Evolutionary conservation across 2,888 invertebrate genomes (phyloP).

Genomic region (Ophonus ardosiacus): DNA sequence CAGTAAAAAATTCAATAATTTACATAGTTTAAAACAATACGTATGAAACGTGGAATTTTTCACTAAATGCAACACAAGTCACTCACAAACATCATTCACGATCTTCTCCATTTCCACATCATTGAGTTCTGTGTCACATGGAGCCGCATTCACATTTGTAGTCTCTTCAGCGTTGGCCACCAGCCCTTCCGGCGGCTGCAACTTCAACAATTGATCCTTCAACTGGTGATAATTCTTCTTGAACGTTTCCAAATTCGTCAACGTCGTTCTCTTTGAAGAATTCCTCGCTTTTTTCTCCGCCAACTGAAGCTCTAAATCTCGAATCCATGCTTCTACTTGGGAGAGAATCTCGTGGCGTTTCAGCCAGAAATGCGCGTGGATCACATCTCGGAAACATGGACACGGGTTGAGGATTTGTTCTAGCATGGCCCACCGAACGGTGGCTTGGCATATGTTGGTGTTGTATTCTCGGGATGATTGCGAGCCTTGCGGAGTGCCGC

Average conservation of each 20-base stretch:
- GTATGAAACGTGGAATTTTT: conserved; percentile 58
- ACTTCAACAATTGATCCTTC: conserved; percentile 90
- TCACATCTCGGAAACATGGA: conserved; percentile 95
- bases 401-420: conserved; percentile 94
- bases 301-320: conserved; percentile 88
- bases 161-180: conserved; percentile 72
- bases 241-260: conserved; percentile 73
- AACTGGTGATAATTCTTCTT: conserved; percentile 79
- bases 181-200: conserved; percentile 87
- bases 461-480: conserved; percentile 96
- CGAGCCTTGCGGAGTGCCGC: conserved; percentile 92
- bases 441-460: conserved; percentile 96
- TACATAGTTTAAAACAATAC: conserved; percentile 30
- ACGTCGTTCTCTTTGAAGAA: conserved; percentile 74
- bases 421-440: conserved; percentile 97
- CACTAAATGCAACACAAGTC: conserved; percentile 70
- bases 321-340: conserved; percentile 94
- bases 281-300: conserved; percentile 88
- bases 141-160: not conserved
- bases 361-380: conserved; percentile 95
- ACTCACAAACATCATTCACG: conserved; percentile 83
- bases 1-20: conserved; percentile 33
- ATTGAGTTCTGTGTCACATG: conserved; percentile 67
- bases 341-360: conserved; percentile 93
- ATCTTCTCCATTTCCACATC: conserved; percentile 89